A percentile compares a stretch with the other conserved stretches of the same genome.
Evolutionary conservation across 2,113 vertebrate genomes (phyloP).

Genomic region (Crotalus tigris): DNA sequence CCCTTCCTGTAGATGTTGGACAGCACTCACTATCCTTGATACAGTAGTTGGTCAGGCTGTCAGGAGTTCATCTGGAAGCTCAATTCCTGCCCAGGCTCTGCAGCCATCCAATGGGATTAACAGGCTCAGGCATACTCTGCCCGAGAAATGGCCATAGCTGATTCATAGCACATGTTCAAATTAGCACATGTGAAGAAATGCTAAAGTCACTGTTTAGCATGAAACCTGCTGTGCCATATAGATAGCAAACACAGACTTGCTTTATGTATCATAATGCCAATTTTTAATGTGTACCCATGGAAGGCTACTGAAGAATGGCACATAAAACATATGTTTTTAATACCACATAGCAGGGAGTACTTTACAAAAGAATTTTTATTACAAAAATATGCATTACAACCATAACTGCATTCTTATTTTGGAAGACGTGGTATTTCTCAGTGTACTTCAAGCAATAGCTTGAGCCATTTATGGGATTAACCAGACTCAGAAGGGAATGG

Average conservation of each 20-base stretch:
- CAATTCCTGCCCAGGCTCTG: background rate
- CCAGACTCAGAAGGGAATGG: background rate
- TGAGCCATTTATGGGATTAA: background rate
- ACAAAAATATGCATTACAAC: background rate
- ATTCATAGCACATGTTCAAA: background rate
- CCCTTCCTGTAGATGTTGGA: background rate
- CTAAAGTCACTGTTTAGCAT: background rate
- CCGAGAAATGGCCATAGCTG: background rate
- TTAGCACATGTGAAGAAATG: background rate
- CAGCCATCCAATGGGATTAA: background rate
- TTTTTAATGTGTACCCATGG: background rate
- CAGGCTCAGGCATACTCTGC: background rate
- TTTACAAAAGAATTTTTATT: background rate
- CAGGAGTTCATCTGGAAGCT: background rate
- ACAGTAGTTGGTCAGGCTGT: background rate
- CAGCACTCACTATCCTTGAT: background rate
- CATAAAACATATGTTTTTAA: background rate
- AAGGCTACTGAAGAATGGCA: background rate
- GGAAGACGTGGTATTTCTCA: background rate
- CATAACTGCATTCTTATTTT: background rate
- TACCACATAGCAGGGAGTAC: background rate
- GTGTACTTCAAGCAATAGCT: background rate
- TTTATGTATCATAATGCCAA: background rate
- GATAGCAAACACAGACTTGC: background rate
- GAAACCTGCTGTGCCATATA: background rate